Evolutionary conservation across 2,113 vertebrate genomes (phyloP).

Genomic region (Petaurus breviceps): DNA sequence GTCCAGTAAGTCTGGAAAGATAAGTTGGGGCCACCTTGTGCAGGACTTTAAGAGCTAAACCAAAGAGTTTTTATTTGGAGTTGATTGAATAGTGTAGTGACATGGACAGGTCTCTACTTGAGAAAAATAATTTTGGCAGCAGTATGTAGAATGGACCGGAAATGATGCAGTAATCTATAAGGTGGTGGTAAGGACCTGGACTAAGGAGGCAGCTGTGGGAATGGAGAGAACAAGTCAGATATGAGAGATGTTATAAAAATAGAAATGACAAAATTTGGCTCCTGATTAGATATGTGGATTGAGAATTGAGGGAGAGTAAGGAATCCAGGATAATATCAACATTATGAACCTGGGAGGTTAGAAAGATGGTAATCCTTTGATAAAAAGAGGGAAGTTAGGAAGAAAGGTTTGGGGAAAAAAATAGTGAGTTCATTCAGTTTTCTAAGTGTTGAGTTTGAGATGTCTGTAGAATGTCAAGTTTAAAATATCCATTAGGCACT

Average conservation of each 20-base stretch:
- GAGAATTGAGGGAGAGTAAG: neutral
- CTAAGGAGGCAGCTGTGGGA: neutral
- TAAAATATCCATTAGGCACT: neutral
- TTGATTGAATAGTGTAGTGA: neutral
- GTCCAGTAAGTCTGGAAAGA: no score
- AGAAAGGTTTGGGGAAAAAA: neutral
- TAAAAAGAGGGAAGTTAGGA: no score
- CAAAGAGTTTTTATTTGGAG: neutral
- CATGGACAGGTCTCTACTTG: neutral
- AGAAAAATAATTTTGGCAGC: neutral
- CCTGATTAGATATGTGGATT: neutral
- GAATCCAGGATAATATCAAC: no score
- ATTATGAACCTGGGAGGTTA: no score
- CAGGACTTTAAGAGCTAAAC: neutral
- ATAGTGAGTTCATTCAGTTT: no score
- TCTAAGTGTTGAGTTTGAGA: neutral
- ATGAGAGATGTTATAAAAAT: neutral
- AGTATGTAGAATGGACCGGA: neutral
- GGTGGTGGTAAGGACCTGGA: neutral
- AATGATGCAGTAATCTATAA: neutral
- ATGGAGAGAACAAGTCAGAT: neutral
- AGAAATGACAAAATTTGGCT: neutral
- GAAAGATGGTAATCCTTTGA: no score
- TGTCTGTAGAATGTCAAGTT: neutral
- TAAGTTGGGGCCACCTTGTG: neutral